Conservation (phyloP, 2,888 invertebrate genomes). For the Drosophila mimetica region DNA sequence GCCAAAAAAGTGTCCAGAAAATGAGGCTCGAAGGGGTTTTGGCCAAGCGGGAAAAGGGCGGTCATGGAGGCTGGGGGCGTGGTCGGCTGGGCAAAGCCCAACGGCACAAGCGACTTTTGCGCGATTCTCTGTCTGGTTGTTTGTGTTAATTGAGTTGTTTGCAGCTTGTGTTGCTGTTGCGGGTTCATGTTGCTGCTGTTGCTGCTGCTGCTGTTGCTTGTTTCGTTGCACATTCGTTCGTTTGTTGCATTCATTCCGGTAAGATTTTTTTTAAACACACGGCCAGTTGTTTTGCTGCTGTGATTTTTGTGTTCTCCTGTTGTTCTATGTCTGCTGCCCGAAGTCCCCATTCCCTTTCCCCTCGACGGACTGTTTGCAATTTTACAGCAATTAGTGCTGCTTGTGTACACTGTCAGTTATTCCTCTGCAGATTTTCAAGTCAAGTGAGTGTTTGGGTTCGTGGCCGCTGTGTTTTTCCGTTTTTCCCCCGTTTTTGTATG, state of each 20-base stretch:
- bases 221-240: conserved; percentile 27
- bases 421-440: conserved; percentile 56
- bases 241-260: conserved; percentile 55
- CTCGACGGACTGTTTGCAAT: conserved; percentile 49
- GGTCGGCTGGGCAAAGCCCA: conserved; percentile 26
- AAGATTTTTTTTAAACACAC: conserved; percentile 44
- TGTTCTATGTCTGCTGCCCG: conserved; percentile 44
- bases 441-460: conserved; percentile 42
- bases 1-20: conserved; percentile 14
- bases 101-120: conserved; percentile 27
- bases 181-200: conserved; percentile 30
- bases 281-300: conserved; percentile 17
- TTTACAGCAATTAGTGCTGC: conserved; percentile 73
- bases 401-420: conserved; percentile 62
- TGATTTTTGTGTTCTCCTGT: conserved; percentile 41
- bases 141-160: conserved; percentile 73
- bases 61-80: conserved; percentile 13
- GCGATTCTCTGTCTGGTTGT: conserved; percentile 43
- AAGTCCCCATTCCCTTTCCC: background rate
- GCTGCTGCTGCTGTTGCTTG: conserved; percentile 37
- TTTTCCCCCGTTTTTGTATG: too few relatives aligned
- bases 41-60: conserved; percentile 11
- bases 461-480: conserved; percentile 14
- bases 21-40: conserved; percentile 5
- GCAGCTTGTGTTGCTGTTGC: conserved; percentile 41